Base-by-base conservation (phyloP, 2,797 vertebrate species). In the Taeniopygia guttata region DNA sequence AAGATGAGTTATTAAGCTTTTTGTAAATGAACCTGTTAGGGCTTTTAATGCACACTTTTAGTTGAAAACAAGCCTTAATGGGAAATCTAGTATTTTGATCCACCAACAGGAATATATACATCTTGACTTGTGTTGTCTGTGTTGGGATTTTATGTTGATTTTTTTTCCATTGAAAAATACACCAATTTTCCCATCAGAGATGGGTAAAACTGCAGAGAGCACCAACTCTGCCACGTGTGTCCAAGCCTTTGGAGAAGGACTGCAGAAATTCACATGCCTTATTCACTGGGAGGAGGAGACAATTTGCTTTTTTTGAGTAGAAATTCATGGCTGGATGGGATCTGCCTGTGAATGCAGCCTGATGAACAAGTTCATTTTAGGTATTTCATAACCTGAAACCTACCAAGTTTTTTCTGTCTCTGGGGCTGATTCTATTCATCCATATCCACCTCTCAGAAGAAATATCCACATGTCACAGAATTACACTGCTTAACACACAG, bases 201-300 rank as follows among this genome's bases (percentile, higher is more conserved):
- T 1, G 56, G 59, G 20, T 2, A 21, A 34, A 73, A 49, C 18
- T 58, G 64, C 76, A 80, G 85, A 59, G 32, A 67, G 73, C 90
- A 83, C n/a, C 32, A 9, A 5, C 18, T 11, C 16, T 8, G 30
- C 70, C 81, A 22, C 0, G 0, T 1, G 7, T 51, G n/a, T 4
- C 36, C 13, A 34, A 38, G 49, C 52, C 62, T n/a, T 29, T 1
- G 1, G 25, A 77, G 91, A 27, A 58, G 62, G 38, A 5, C 56
- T 78, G 60, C 73, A 74, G 25, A 36, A 46, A 45, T 64, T 77
- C 11, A 0, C 13, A 0, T 5, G 36, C 23, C 63, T 84, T 25
- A 21, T 27, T 58, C 79, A 11, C 42, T 13, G 29, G 69, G 2
- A 64, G 19, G 56, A 84, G 32, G 59, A 68, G 74, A 66, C 3